A percentile compares a stretch with the other conserved stretches of the same genome.
phyloP scores from a whole-genome alignment of 92 coral and sea anemone genomes.

The Epizoanthus stellaris region DNA sequence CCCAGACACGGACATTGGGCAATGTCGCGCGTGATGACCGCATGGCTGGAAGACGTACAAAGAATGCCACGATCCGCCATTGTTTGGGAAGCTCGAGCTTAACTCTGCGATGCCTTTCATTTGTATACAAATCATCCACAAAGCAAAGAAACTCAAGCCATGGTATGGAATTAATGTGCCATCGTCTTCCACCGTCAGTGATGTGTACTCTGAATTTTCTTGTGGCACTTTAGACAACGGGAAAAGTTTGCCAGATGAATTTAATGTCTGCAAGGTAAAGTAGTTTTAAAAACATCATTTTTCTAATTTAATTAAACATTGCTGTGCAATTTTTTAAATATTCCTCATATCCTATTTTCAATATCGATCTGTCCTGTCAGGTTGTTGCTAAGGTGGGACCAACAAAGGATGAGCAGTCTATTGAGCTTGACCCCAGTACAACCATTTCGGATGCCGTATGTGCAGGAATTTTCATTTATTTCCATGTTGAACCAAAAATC shows the following conservation, averaged over 20 bases:
- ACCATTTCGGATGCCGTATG: constrained; percentile 35
- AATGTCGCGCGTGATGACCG: no score
- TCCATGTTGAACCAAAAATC: constrained; percentile 35
- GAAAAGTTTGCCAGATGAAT: constrained; percentile 23
- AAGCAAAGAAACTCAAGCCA: constrained; percentile 21
- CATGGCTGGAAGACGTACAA: no score
- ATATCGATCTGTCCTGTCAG: constrained; percentile 26
- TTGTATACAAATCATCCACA: constrained; percentile 19
- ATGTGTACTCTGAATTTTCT: constrained; percentile 19
- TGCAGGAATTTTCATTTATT: constrained; percentile 32
- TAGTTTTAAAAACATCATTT: not conserved
- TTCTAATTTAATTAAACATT: constrained; percentile 1
- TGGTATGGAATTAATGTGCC: constrained; percentile 29
- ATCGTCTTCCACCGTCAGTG: constrained; percentile 24
- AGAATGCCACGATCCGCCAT: constrained; percentile 8
- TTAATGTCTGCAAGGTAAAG: not conserved
- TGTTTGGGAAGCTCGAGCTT: constrained; percentile 13
- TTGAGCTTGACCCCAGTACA: constrained; percentile 35
- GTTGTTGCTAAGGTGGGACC: constrained; percentile 39
- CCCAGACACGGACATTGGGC: no score
- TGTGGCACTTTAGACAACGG: constrained; percentile 36
- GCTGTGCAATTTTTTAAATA: not conserved
- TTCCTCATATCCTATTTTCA: constrained; percentile 33
- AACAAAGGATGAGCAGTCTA: constrained; percentile 40
- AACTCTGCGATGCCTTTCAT: constrained; percentile 22